These are phyloP conservation scores for Hydrolagus affinis DNA, from an alignment of 2,113 vertebrate genomes.

Conservation along the genomic window DNA sequence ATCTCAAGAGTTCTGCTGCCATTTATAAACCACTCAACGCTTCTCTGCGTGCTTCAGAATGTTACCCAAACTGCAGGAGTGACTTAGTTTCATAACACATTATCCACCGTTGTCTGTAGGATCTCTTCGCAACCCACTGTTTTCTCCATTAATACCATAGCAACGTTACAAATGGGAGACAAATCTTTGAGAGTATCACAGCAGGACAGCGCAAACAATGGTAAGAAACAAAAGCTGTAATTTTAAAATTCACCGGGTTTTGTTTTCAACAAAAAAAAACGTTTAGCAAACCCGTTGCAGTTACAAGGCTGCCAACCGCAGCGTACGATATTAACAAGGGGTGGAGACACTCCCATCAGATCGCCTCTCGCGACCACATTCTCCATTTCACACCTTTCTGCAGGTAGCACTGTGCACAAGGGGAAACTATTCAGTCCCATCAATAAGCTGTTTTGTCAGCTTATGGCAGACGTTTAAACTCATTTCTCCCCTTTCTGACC, in stretches of 20 bases:
- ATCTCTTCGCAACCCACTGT: background rate
- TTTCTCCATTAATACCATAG: background rate
- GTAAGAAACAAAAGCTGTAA: background rate
- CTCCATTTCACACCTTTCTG: no score
- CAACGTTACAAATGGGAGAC: background rate
- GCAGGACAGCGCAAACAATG: background rate
- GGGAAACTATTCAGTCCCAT: no score
- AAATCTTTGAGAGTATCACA: background rate
- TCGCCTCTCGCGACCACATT: no score
- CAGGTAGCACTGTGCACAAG: no score
- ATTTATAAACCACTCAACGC: background rate
- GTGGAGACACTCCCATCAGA: no score
- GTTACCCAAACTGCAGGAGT: background rate
- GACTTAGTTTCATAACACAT: no score
- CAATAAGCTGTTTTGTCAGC: no score
- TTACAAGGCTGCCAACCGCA: background rate
- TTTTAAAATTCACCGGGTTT: background rate
- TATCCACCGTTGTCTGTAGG: no score
- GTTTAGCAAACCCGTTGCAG: background rate
- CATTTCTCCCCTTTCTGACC: no score
- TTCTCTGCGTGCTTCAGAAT: background rate
- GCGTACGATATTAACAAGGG: no score
- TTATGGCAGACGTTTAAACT: no score
- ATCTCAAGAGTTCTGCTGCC: background rate
- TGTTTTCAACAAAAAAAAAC: background rate